phyloP scores from a whole-genome alignment of 2,888 invertebrate genomes.

The Chalcosyrphus nemorum region DNA sequence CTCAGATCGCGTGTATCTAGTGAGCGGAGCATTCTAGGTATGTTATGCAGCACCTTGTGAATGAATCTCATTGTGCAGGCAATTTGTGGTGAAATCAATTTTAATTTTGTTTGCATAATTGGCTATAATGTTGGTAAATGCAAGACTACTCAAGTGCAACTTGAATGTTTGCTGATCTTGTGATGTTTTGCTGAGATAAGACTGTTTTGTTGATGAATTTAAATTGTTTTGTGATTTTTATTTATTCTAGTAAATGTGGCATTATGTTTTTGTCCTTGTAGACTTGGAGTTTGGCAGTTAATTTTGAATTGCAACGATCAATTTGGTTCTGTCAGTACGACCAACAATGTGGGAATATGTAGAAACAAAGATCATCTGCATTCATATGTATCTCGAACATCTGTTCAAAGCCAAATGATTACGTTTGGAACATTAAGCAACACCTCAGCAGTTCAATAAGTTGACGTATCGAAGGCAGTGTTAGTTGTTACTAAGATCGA shows the following conservation, averaged over 20 bases:
- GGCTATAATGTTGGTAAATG: slow-evolving; percentile 44
- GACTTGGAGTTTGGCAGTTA: background rate
- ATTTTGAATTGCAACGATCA: too few relatives aligned
- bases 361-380: too few relatives aligned
- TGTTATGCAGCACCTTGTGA: slow-evolving; percentile 16
- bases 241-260: background rate
- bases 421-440: too few relatives aligned
- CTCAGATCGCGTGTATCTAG: slow-evolving; percentile 34
- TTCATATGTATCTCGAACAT: too few relatives aligned
- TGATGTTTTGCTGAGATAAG: slow-evolving; percentile 38
- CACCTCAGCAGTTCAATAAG: too few relatives aligned
- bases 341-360: too few relatives aligned
- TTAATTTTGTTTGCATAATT: slow-evolving; percentile 58
- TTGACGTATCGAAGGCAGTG: too few relatives aligned
- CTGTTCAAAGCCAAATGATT: too few relatives aligned
- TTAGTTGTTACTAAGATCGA: too few relatives aligned
- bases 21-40: slow-evolving; percentile 28
- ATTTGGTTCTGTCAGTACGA: too few relatives aligned
- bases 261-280: slow-evolving; percentile 33
- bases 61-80: slow-evolving; percentile 38
- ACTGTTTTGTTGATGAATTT: slow-evolving; percentile 23
- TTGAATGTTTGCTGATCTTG: slow-evolving; percentile 27
- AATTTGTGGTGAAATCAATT: slow-evolving; percentile 37
- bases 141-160: background rate
- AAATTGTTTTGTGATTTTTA: background rate